Evolutionary conservation across 2,797 vertebrate species (phyloP), one percentile per base, ranked within the genome.

Genomic region (Sebastolobus alascanus): DNA sequence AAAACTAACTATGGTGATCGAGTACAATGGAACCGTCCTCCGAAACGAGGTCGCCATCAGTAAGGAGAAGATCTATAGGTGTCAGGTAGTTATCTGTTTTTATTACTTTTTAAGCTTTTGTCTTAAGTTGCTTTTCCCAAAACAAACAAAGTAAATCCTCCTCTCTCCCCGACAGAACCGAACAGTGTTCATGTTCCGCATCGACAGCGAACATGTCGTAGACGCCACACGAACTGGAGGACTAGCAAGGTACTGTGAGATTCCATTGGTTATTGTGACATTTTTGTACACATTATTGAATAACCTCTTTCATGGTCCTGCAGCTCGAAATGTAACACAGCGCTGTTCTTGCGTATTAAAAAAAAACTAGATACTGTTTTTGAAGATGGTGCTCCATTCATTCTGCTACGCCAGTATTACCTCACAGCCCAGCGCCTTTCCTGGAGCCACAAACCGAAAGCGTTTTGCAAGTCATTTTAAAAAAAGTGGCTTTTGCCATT

Each of bases 1-100:
- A 94, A 99, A 99, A 96, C 97, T 99, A 96, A 99, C 98, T 59
- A 99, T 99, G 99, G 97, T 99, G 93, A 99, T 99, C 7, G 99
- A 99, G 84, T 99, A 99, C 85, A 98, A 98, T 0, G 99, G 99
- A 91, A 99, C 98, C 0, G 94, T 99, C 87, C 98, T 99, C 79
- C 97, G 99, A 12, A 98, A 99, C 1, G 98, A 99, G 92, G 98
- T 99, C 0, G 98, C 98, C 52, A 96, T 97, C 96, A 96, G 97
- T 61, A 99, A 98, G 68, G 97, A 98, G 94, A 98, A 97, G 87
- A 94, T 95, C 31, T 99, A 99, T 25, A 97, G 97, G 84, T 94
- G 97, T 81, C 97, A 98, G 97, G 99, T 99, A 93, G 8, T 46
- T 3, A 16, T 70, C 9, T 73, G 12, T 63, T 76, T 80, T 46